Percentiles rank a stretch among this genome's conserved stretches.
Evolutionary conservation across 2,797 vertebrate genomes (phyloP).

Genomic region (Harpagifer antarcticus): DNA sequence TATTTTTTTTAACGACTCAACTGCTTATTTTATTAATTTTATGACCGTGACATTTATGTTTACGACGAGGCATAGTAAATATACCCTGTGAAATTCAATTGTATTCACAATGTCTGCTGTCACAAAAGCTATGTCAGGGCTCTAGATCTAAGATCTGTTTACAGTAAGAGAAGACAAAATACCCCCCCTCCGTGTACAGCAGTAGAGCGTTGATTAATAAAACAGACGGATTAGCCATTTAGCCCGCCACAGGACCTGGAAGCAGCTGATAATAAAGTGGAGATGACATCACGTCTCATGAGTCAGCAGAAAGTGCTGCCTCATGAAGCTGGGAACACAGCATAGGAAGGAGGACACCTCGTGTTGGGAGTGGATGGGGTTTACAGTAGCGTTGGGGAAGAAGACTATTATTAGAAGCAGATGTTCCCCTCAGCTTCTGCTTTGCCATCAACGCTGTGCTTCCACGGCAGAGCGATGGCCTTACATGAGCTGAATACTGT

Average conservation of each 20-base stretch:
- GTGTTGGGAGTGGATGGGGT: not conserved
- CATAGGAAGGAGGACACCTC: constrained; percentile 13
- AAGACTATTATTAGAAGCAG: constrained; percentile 81
- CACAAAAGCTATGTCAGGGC: not conserved
- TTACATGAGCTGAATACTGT: constrained; percentile 50
- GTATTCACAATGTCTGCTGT: not conserved
- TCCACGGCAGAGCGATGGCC: constrained; percentile 51
- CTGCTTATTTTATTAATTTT: too few species aligned
- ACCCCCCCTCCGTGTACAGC: not conserved
- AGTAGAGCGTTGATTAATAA: constrained; percentile 7
- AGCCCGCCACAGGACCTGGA: constrained; percentile 28
- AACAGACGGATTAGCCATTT: constrained; percentile 24
- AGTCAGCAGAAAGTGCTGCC: constrained; percentile 50
- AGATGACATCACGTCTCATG: constrained; percentile 48
- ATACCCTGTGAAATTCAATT: not conserved
- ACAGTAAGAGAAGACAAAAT: not conserved
- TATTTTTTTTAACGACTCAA: too few species aligned
- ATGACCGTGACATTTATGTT: not conserved
- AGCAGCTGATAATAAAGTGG: constrained; percentile 29
- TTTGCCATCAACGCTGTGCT: constrained; percentile 65
- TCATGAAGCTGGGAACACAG: constrained; percentile 42
- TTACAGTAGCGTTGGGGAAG: constrained; percentile 59
- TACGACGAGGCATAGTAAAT: not conserved
- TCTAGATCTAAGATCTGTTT: not conserved
- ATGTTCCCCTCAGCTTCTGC: constrained; percentile 70